Percentiles rank a stretch among this genome's conserved stretches.
Conservation (phyloP, 64 coral and sea anemone genomes). For the Montipora cactus region DNA sequence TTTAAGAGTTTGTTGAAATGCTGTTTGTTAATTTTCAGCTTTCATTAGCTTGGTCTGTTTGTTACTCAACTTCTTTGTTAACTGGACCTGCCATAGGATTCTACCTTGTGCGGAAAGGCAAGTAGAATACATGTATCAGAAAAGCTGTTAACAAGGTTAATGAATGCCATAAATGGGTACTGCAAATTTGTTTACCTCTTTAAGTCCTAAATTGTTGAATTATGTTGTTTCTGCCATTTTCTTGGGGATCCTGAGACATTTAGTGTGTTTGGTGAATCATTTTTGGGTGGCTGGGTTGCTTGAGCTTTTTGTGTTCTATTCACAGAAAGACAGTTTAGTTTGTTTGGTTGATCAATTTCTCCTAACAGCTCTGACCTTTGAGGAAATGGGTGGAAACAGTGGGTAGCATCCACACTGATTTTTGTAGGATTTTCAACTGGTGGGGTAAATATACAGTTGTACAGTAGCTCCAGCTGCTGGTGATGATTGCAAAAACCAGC, state of each 20-base stretch:
- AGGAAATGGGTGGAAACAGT: not conserved
- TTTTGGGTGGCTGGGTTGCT: no score
- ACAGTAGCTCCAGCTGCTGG: not conserved
- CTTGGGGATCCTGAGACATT: no score
- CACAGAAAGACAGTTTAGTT: no score
- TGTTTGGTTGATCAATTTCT: no score
- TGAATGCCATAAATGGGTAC: no score
- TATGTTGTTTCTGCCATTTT: no score
- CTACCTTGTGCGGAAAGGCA: constrained; percentile 71
- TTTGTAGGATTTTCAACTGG: not conserved
- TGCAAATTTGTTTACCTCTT: no score
- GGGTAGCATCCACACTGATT: not conserved
- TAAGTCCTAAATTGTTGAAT: no score
- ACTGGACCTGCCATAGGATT: constrained; percentile 66
- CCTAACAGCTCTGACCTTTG: no score
- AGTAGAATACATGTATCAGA: not conserved
- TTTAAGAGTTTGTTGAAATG: not conserved
- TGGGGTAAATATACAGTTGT: not conserved
- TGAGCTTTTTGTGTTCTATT: no score
- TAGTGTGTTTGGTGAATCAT: no score
- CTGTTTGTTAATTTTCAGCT: constrained; percentile 42
- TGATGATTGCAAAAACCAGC: not conserved
- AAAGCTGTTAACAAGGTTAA: no score
- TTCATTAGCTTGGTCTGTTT: constrained; percentile 76
- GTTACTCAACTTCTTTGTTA: constrained; percentile 63